phyloP scores from a whole-genome alignment of 2,113 vertebrate genomes.

The Ammodytes dubius region DNA sequence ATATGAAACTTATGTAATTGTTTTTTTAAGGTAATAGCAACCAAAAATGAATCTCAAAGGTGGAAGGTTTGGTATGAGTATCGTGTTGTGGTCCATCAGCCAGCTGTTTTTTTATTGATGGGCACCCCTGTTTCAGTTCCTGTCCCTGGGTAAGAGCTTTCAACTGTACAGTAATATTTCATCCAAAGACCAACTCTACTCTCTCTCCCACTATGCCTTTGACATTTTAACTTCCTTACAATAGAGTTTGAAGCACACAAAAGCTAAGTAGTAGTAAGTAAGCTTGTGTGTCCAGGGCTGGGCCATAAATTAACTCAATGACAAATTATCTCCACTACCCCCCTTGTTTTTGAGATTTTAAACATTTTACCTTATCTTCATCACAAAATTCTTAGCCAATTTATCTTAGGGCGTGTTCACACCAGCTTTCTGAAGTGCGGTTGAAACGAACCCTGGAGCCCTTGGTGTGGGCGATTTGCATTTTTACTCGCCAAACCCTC shows the following conservation, averaged over 20 bases:
- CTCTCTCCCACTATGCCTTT: neutral
- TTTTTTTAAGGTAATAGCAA: conserved; percentile 22
- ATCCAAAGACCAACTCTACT: too few species aligned
- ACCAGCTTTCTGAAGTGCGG: too few species aligned
- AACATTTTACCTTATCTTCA: too few species aligned
- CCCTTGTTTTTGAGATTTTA: too few species aligned
- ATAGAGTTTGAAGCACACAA: neutral
- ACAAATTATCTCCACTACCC: too few species aligned
- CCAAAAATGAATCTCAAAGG: conserved; percentile 23
- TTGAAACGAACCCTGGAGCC: too few species aligned
- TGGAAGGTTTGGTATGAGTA: conserved; percentile 17
- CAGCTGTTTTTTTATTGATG: conserved; percentile 10
- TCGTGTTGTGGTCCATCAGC: conserved; percentile 14
- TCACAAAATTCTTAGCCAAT: too few species aligned
- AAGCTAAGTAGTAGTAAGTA: neutral
- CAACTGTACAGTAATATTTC: neutral
- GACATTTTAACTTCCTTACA: neutral
- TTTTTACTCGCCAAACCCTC: too few species aligned
- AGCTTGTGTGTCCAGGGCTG: too few species aligned
- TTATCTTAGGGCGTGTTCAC: too few species aligned
- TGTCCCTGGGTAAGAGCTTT: neutral
- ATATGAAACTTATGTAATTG: conserved; percentile 3
- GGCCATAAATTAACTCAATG: too few species aligned
- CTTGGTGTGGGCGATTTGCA: too few species aligned
- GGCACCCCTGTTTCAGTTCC: conserved; percentile 4